These are phyloP conservation scores for Peromyscus maniculatus DNA, from an alignment of 2,113 vertebrate genomes.

Conservation along the genomic window DNA sequence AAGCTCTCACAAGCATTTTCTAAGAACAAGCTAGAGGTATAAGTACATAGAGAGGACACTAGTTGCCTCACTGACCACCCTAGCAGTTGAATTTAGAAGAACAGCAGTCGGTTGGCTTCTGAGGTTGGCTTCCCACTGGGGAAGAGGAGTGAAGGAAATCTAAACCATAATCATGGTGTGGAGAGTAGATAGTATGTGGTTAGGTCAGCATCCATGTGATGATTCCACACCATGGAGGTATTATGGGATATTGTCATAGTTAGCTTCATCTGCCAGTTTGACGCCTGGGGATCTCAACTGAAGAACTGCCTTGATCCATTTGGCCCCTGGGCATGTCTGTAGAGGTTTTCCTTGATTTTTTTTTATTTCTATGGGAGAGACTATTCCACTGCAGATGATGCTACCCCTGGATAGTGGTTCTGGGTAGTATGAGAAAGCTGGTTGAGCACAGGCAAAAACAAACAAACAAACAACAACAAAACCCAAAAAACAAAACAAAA, in stretches of 20 bases:
- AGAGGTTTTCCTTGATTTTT: not conserved
- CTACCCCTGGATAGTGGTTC: not conserved
- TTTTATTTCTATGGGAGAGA: not conserved
- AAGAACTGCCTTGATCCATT: not conserved
- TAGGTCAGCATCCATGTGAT: not conserved
- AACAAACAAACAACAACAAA: no score
- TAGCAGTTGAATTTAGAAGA: not conserved
- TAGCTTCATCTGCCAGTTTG: not conserved
- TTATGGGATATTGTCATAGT: not conserved
- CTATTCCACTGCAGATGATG: no score
- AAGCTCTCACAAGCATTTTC: not conserved
- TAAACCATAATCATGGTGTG: conserved; percentile 15
- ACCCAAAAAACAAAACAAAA: no score
- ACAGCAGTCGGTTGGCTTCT: not conserved
- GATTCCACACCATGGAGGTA: not conserved
- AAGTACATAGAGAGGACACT: not conserved
- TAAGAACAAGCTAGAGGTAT: not conserved
- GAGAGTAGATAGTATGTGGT: not conserved
- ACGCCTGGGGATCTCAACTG: not conserved
- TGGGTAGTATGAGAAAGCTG: not conserved
- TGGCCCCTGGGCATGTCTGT: not conserved
- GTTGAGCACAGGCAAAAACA: not conserved
- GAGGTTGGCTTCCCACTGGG: not conserved
- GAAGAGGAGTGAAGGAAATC: not conserved
- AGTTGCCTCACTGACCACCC: not conserved